A percentile compares a stretch with the other conserved stretches of the same genome.
Evolutionary conservation across 2,113 vertebrate species (phyloP).

Genomic region (Camelus bactrianus): DNA sequence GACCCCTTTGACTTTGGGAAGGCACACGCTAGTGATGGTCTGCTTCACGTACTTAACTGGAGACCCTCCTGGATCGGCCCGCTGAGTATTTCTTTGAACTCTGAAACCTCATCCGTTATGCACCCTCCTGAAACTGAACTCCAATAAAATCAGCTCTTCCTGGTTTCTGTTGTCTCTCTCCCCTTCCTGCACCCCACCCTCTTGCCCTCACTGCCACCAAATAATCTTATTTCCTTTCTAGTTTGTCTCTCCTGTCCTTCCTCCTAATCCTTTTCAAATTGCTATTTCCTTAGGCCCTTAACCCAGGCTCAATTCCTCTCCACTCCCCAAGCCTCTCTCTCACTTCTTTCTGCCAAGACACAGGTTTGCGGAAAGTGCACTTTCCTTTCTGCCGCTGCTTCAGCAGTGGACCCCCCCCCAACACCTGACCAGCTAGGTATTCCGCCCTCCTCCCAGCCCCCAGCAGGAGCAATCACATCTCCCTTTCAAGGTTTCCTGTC

Average conservation of each 20-base stretch:
- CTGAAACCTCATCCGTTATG: neutral
- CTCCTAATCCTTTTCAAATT: conserved; percentile 62
- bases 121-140: neutral
- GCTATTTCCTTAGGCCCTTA: conserved; percentile 59
- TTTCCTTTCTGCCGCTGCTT: conserved; percentile 30
- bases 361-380: neutral
- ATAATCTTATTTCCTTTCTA: conserved; percentile 53
- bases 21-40: neutral
- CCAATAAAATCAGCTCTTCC: neutral
- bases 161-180: neutral
- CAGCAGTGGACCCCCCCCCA: neutral
- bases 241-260: conserved; percentile 15
- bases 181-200: neutral
- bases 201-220: neutral
- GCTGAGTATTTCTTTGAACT: neutral
- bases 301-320: neutral
- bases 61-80: neutral
- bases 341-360: conserved; percentile 53
- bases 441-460: neutral
- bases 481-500: conserved; percentile 47
- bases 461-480: neutral
- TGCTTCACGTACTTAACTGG: neutral
- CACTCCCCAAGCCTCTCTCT: conserved; percentile 35
- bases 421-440: neutral
- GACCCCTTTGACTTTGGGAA: neutral